These are phyloP conservation scores for Gryllus bimaculatus DNA, from an alignment of 1,140 invertebrate genomes.

Conservation along the genomic window DNA sequence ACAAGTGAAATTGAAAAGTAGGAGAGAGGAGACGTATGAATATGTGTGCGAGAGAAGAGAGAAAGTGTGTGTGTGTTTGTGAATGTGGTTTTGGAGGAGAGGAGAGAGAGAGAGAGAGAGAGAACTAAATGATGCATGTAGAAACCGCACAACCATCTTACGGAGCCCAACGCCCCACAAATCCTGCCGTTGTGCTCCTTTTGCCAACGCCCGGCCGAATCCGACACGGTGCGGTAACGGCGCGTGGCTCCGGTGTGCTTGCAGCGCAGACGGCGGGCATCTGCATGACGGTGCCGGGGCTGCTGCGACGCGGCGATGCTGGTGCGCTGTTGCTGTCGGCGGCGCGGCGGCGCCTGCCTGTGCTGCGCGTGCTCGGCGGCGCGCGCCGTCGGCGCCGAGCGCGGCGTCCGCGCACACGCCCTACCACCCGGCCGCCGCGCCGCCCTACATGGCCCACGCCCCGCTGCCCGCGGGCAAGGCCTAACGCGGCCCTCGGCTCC, in stretches of 20 bases:
- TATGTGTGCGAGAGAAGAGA: too few species aligned
- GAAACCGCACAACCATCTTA: background rate
- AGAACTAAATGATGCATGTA: background rate
- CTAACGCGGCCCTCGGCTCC: background rate
- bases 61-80: too few species aligned
- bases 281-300: conserved; percentile 37
- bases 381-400: background rate
- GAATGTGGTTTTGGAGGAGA: too few species aligned
- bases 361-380: conserved; percentile 21
- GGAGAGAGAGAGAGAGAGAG: background rate
- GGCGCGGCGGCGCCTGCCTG: conserved; percentile 32
- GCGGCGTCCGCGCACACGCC: background rate
- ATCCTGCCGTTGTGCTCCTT: too few species aligned
- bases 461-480: background rate
- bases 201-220: too few species aligned
- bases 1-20: too few species aligned
- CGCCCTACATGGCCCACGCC: background rate
- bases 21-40: too few species aligned
- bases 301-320: conserved; percentile 33
- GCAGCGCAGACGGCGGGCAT: conserved; percentile 28
- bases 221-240: background rate
- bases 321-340: conserved; percentile 34
- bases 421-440: background rate
- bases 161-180: too few species aligned
- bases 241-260: background rate